Evolutionary conservation across 1,140 invertebrate species (phyloP), one percentile per base, ranked within the genome.

Genomic region (Bombus pyrosoma): DNA sequence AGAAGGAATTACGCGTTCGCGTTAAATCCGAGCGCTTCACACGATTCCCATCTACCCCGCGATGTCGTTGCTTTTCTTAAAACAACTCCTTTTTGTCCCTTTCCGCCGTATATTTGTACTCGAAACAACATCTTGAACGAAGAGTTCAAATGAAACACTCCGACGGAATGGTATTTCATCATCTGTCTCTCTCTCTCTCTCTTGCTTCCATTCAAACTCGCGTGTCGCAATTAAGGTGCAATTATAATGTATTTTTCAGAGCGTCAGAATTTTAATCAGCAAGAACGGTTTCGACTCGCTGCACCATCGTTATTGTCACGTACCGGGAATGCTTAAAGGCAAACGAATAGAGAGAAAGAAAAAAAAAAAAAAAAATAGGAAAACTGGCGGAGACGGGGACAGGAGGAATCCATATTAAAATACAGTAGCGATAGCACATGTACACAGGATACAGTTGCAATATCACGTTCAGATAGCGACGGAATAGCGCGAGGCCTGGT

Each of bases 391-490:
- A 34, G 3, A 3, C 22, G 3, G 10, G 37, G 10, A 22, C 3
- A 37, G 18, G 25, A n/a, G 10, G n/a, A n/a, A 22, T 64, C 28
- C n/a, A 47, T 57, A 79, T 84, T 84, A 78, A 84, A 84, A 84
- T 79, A 79, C 47, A 79, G 75, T 71, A 69, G 43, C n/a, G 39
- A 41, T 22, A 13, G 41, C 22, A 34, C 62, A 39, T 78, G 34
- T 76, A 76, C n/a, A 25, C 15, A 13, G 28, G 43, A 15, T 78
- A 43, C 22, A 68, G 6, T 6, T 34, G 74, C 47, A 39, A 84
- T 84, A 84, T 84, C 75, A 43, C 75, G 66, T 84, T 69, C 75
- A 3, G 59, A 66, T 83, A 47, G 71, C 53, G 28, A 68, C n/a
- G 32, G 34, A 39, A 43, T 34, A 41, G 43, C 32, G n/a, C 37